A percentile compares a stretch with the other conserved stretches of the same genome.
These are phyloP conservation scores for Schizopygopsis malacanthus DNA, from an alignment of 2,797 vertebrate species.

Conservation along the genomic window DNA sequence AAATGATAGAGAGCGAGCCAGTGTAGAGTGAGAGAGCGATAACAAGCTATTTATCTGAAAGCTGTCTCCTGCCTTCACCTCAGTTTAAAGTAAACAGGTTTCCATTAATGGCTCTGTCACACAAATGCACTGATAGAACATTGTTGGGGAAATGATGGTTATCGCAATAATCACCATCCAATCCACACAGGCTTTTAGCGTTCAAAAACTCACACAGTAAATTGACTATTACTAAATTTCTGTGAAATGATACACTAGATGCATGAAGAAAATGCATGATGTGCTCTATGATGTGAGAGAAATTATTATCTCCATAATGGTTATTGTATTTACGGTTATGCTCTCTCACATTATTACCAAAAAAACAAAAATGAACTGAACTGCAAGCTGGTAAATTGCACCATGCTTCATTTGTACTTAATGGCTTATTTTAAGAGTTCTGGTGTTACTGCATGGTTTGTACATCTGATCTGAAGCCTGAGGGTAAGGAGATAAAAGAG, in stretches of 20 bases:
- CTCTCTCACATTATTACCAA: slow-evolving; percentile 9
- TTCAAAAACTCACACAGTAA: slow-evolving; percentile 51
- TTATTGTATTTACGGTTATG: slow-evolving; percentile 23
- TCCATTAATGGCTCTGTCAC: slow-evolving; percentile 65
- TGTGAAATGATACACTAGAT: slow-evolving; percentile 52
- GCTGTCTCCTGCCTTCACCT: slow-evolving; percentile 54
- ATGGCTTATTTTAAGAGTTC: slow-evolving; percentile 24
- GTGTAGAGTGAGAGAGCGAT: slow-evolving; percentile 47
- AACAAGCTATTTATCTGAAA: slow-evolving; percentile 66
- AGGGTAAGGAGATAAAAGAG: slow-evolving; percentile 14
- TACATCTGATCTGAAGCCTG: slow-evolving; percentile 17
- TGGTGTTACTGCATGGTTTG: slow-evolving; percentile 11
- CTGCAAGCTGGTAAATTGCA: slow-evolving; percentile 10
- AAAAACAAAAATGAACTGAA: neutral
- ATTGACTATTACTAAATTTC: slow-evolving; percentile 60
- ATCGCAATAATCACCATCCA: slow-evolving; percentile 65
- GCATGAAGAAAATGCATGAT: slow-evolving; percentile 36
- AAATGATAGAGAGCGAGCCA: slow-evolving; percentile 15
- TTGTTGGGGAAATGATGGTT: slow-evolving; percentile 65
- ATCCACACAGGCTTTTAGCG: slow-evolving; percentile 58
- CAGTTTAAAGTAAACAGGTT: slow-evolving; percentile 60
- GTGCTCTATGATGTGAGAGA: slow-evolving; percentile 25
- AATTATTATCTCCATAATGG: slow-evolving; percentile 29
- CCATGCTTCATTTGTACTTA: slow-evolving; percentile 12
- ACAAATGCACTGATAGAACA: slow-evolving; percentile 51